Percentiles rank a stretch among this genome's conserved stretches.
phyloP scores from a whole-genome alignment of 2,113 vertebrate genomes.

The Stomatorhinus ivindoensis region DNA sequence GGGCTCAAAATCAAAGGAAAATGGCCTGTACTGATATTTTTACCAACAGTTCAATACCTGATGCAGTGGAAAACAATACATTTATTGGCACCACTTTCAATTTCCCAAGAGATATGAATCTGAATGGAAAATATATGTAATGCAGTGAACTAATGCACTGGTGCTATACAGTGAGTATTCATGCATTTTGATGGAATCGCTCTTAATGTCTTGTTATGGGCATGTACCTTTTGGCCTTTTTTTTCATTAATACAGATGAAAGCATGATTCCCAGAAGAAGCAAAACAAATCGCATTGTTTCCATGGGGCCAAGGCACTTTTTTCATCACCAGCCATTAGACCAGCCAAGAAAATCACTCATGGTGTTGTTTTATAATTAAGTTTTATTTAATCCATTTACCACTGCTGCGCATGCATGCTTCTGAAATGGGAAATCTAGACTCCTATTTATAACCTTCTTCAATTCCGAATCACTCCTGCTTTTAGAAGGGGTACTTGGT shows the following conservation, averaged over 20 bases:
- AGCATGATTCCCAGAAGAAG: not conserved
- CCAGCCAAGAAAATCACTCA: constrained; percentile 15
- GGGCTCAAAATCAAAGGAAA: not conserved
- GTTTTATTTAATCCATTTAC: constrained; percentile 30
- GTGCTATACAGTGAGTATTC: not conserved
- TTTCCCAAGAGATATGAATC: not conserved
- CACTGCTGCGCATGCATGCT: constrained; percentile 13
- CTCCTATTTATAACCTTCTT: constrained; percentile 17
- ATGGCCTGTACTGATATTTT: not conserved
- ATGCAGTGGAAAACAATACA: not conserved
- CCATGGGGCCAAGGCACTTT: not conserved
- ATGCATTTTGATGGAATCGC: not conserved
- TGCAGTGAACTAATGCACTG: not conserved
- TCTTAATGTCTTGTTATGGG: not conserved
- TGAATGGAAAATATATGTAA: not conserved
- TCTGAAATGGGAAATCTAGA: constrained; percentile 24
- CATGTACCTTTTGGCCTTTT: not conserved
- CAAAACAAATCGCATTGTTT: not conserved
- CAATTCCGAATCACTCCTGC: not conserved
- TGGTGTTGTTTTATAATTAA: constrained; percentile 19
- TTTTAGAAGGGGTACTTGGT: not conserved
- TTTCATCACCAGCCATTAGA: constrained; percentile 27
- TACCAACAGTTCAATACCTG: not conserved
- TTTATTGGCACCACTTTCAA: not conserved
- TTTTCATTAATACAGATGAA: not conserved